Conservation (phyloP, 2,797 vertebrate species). For the Gadopsis bispinosus region DNA sequence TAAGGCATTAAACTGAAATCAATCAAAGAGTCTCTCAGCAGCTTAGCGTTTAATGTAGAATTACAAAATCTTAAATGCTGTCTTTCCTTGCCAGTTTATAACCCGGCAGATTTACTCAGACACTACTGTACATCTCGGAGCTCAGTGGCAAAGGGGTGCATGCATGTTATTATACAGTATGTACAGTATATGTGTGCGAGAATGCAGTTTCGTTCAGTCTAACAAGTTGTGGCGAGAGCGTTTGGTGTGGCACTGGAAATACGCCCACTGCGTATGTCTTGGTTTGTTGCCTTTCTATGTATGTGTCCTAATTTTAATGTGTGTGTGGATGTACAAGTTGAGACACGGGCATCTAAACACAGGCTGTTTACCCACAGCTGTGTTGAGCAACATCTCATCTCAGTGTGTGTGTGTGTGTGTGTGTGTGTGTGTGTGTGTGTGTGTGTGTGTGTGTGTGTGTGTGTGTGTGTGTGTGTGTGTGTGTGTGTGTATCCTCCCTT, state of each 20-base stretch:
- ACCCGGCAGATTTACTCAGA: background rate
- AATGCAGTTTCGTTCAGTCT: slow-evolving; percentile 48
- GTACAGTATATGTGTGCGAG: slow-evolving; percentile 31
- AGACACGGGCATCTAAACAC: slow-evolving; percentile 79
- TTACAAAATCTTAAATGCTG: background rate
- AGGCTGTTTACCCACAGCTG: slow-evolving; percentile 78
- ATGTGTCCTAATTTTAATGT: slow-evolving; percentile 22
- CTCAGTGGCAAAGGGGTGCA: slow-evolving; percentile 14
- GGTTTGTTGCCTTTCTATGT: slow-evolving; percentile 55
- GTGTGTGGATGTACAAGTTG: slow-evolving; percentile 67
- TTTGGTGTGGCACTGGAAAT: slow-evolving; percentile 65
- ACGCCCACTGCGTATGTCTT: slow-evolving; percentile 57
- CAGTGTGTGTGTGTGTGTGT: slow-evolving; percentile 23
- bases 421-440: slow-evolving; percentile 9
- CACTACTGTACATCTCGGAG: slow-evolving; percentile 4
- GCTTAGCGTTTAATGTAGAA: background rate
- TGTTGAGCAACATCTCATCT: slow-evolving; percentile 76
- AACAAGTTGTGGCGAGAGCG: slow-evolving; percentile 76
- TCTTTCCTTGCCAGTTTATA: background rate
- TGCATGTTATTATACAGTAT: slow-evolving; percentile 39
- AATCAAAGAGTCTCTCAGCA: background rate
- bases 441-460: slow-evolving; percentile 18
- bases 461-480: slow-evolving; percentile 5
- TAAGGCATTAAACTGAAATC: background rate
- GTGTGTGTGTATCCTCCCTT: slow-evolving; percentile 37